Evolutionary conservation across 2,113 vertebrate species (phyloP).

Genomic region (Perca schrenkii): DNA sequence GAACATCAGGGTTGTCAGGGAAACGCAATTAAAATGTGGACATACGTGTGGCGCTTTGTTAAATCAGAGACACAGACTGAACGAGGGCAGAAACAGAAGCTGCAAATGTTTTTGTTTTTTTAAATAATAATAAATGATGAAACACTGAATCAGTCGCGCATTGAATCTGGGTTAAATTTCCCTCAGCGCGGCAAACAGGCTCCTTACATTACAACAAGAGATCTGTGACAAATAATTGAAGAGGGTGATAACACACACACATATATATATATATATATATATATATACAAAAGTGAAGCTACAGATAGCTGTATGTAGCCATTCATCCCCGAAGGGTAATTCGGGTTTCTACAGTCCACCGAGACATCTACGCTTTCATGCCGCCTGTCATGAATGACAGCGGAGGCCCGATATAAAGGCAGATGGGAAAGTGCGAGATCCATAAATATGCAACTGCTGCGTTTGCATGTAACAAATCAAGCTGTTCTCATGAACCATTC

Average conservation of each 20-base stretch:
- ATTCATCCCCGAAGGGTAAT: no score
- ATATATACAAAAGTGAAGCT: neutral
- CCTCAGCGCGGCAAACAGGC: neutral
- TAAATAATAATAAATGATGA: constrained; percentile 26
- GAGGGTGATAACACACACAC: neutral
- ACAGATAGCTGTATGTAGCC: no score
- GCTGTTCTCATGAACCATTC: no score
- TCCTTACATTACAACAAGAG: neutral
- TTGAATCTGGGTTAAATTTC: neutral
- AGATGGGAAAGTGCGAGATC: no score
- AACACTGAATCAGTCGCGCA: neutral
- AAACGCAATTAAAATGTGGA: constrained; percentile 59
- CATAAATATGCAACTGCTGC: no score
- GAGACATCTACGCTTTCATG: no score
- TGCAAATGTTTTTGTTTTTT: neutral
- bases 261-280: no score
- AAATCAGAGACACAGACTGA: constrained; percentile 1
- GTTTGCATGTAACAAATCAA: no score
- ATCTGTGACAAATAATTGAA: neutral
- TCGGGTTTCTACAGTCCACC: no score
- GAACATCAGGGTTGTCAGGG: constrained; percentile 62
- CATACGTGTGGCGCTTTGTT: constrained; percentile 48
- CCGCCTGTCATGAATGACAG: no score
- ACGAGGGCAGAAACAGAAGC: neutral
- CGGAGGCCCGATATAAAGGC: no score